A percentile compares a stretch with the other conserved stretches of the same genome.
These are phyloP conservation scores for Benitochromis conjunctus DNA, from an alignment of 2,113 vertebrate genomes.

Conservation along the genomic window DNA sequence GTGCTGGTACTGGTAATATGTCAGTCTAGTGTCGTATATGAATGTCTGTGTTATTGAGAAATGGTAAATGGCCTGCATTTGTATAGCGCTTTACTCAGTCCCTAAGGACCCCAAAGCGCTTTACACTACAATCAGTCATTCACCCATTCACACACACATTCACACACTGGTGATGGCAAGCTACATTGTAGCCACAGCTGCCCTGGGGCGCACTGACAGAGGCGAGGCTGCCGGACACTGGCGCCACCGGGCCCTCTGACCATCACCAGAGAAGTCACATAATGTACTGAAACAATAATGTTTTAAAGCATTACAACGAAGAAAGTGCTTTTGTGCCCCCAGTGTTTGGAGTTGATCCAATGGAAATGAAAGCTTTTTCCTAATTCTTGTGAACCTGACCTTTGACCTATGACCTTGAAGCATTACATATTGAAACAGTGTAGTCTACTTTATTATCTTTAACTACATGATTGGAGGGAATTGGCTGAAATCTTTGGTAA, in stretches of 20 bases:
- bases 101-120: too few relatives aligned
- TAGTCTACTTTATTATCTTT: neutral
- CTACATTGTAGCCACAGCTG: too few relatives aligned
- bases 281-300: neutral
- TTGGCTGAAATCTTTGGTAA: neutral
- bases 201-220: too few relatives aligned
- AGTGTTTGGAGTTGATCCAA: neutral
- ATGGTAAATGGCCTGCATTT: too few relatives aligned
- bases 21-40: neutral
- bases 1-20: rapidly evolving
- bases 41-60: neutral
- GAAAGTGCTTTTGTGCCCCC: neutral
- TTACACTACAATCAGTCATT: too few relatives aligned
- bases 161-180: too few relatives aligned
- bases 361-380: neutral
- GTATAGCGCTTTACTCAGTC: too few relatives aligned
- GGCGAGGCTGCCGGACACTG: too few relatives aligned
- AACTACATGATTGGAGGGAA: neutral
- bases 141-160: too few relatives aligned
- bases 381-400: neutral
- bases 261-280: too few relatives aligned
- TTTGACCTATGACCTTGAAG: neutral
- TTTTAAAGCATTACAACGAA: neutral
- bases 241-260: too few relatives aligned
- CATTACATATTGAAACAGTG: neutral